Conservation (phyloP, 2,113 vertebrate species). For the Muntiacus muntjak region DNA sequence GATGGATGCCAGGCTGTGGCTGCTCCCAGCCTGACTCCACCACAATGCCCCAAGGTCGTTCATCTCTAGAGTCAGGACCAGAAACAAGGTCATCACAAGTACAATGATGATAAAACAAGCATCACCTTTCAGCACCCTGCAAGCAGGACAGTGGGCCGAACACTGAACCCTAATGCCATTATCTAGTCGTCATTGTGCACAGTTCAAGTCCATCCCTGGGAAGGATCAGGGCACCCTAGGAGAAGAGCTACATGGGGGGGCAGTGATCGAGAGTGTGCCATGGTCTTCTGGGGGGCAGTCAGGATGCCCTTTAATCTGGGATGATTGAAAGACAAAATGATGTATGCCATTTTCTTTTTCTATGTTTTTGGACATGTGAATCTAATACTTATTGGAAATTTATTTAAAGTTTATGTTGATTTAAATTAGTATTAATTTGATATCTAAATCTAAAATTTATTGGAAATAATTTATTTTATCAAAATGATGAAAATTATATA, state of each 20-base stretch:
- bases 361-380: neutral
- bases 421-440: neutral
- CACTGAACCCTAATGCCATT: neutral
- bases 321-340: neutral
- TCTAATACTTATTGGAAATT: neutral
- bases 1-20: too few relatives aligned
- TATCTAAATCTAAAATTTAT: neutral
- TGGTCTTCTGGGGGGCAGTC: neutral
- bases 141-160: neutral
- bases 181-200: accelerated
- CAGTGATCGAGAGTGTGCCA: accelerated
- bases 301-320: neutral
- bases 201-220: neutral
- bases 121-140: neutral
- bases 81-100: neutral
- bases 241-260: neutral
- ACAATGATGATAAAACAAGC: neutral
- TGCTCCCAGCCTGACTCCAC: neutral
- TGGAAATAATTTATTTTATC: neutral
- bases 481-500: neutral
- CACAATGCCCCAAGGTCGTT: neutral
- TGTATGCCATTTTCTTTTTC: neutral
- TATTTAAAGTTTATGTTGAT: neutral
- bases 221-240: too few relatives aligned
- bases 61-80: neutral